These are phyloP conservation scores for Larimichthys polyactis DNA, from an alignment of 2,113 vertebrate genomes.

Conservation along the genomic window DNA sequence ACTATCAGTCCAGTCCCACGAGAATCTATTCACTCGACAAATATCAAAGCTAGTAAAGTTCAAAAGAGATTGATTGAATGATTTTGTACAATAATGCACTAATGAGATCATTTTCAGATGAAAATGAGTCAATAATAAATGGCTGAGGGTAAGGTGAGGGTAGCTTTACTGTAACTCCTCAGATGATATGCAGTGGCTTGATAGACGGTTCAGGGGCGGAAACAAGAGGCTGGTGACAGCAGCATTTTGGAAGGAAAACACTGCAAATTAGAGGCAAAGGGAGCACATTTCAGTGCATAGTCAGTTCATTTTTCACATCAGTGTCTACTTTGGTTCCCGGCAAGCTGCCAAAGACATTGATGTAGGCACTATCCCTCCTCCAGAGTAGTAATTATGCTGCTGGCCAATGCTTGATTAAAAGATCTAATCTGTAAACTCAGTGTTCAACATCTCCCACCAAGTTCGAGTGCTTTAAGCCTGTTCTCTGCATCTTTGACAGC, in stretches of 20 bases:
- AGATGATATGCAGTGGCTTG: constrained; percentile 43
- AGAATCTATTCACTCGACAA: constrained; percentile 31
- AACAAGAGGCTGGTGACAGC: constrained; percentile 52
- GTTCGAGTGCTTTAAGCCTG: constrained; percentile 56
- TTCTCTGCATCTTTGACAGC: constrained; percentile 25
- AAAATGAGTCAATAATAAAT: constrained; percentile 70
- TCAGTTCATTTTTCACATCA: constrained; percentile 76
- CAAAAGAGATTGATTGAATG: constrained; percentile 60
- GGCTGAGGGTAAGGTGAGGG: constrained; percentile 40
- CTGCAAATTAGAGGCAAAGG: constrained; percentile 58
- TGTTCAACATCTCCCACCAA: constrained; percentile 74
- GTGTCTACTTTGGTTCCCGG: constrained; percentile 70
- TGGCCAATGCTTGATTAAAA: constrained; percentile 77
- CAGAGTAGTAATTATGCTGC: constrained; percentile 73
- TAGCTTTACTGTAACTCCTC: constrained; percentile 32
- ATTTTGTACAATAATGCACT: constrained; percentile 68
- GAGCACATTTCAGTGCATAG: constrained; percentile 59
- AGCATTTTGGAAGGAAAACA: constrained; percentile 57
- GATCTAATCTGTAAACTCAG: constrained; percentile 76
- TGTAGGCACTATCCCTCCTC: constrained; percentile 71
- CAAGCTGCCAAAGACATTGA: constrained; percentile 72
- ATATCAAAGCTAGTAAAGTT: constrained; percentile 51
- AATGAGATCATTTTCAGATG: constrained; percentile 66
- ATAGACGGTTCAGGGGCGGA: constrained; percentile 29
- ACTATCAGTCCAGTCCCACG: constrained; percentile 6